Evolutionary conservation across 2,113 vertebrate genomes (phyloP).

Genomic region (Cyanoramphus novaezelandiae): DNA sequence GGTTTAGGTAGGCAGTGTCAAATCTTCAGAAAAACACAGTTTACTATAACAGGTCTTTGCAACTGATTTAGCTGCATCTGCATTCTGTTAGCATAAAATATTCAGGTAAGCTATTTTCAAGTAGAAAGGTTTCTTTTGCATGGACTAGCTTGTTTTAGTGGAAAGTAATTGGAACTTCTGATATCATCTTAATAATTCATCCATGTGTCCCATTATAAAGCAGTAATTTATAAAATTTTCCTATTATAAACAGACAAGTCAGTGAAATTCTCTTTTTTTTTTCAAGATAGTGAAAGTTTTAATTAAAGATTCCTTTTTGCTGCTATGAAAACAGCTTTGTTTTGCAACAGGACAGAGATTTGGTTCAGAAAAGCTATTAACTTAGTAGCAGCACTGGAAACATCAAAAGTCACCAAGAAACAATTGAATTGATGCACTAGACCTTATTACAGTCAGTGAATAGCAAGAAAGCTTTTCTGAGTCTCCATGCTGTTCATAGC

Average conservation of each 20-base stretch:
- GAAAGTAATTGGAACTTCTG: constrained; percentile 41
- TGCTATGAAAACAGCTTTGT: neutral
- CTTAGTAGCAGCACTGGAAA: neutral
- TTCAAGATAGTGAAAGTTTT: neutral
- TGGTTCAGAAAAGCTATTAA: constrained; percentile 6
- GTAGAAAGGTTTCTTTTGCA: neutral
- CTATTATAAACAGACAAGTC: neutral
- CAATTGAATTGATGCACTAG: neutral
- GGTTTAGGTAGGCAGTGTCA: neutral
- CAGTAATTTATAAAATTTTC: neutral
- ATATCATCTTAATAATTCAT: neutral
- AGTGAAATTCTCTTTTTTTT: neutral
- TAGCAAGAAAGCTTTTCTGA: neutral
- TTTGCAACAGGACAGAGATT: neutral
- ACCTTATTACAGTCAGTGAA: neutral
- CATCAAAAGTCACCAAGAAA: neutral
- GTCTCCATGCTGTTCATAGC: neutral
- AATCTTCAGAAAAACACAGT: neutral
- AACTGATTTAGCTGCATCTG: neutral
- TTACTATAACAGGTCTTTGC: neutral
- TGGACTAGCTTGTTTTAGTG: neutral
- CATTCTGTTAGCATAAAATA: neutral
- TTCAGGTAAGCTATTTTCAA: constrained; percentile 1
- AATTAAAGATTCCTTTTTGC: neutral
- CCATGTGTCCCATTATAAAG: neutral